A percentile compares a stretch with the other conserved stretches of the same genome.
These are phyloP conservation scores for Rhodeus uyekii DNA, from an alignment of 2,797 vertebrate species.

Conservation along the genomic window DNA sequence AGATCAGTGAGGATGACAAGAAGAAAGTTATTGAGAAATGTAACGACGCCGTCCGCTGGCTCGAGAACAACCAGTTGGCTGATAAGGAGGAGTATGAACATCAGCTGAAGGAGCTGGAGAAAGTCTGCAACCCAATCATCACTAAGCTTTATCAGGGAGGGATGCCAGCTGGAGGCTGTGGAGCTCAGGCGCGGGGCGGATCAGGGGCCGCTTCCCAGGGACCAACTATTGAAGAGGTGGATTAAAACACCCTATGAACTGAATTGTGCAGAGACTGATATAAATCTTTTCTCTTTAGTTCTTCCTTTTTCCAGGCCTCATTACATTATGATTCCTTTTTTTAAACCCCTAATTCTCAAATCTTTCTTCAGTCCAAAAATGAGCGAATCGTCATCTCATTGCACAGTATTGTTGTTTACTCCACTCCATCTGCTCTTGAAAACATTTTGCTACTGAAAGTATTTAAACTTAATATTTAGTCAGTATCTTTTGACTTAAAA, in stretches of 20 bases:
- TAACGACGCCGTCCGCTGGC: slow-evolving; percentile 51
- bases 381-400: background rate
- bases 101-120: slow-evolving; percentile 59
- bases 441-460: background rate
- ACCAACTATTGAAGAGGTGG: slow-evolving; percentile 60
- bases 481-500: background rate
- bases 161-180: slow-evolving; percentile 55
- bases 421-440: background rate
- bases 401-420: background rate
- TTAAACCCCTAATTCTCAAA: background rate
- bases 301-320: background rate
- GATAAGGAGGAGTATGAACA: slow-evolving; percentile 58
- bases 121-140: slow-evolving; percentile 59
- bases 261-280: background rate
- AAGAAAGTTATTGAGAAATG: slow-evolving; percentile 55
- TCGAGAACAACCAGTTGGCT: slow-evolving; percentile 59
- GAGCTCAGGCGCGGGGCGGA: slow-evolving; percentile 38
- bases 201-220: slow-evolving; percentile 43
- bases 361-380: background rate
- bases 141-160: slow-evolving; percentile 61
- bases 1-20: slow-evolving; percentile 57
- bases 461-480: background rate
- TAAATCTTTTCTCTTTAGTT: background rate
- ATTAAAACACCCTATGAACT: slow-evolving; percentile 29
- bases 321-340: background rate